Percentiles rank a stretch among this genome's conserved stretches.
Conservation (phyloP, 2,797 vertebrate genomes). For the Aplochiton taeniatus region DNA sequence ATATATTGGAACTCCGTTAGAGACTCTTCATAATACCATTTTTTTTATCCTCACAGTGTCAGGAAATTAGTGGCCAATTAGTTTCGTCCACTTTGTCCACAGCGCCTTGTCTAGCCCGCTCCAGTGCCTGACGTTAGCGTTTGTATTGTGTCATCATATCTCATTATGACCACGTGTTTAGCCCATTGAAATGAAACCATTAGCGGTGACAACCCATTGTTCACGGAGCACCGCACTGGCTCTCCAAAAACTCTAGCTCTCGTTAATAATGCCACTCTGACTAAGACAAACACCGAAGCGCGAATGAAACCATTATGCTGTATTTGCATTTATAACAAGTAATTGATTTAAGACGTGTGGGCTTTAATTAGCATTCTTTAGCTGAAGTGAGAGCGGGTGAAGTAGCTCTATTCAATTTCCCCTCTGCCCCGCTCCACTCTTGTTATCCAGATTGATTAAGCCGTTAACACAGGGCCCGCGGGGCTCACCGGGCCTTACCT, state of each 20-base stretch:
- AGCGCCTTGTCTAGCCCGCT: constrained; percentile 13
- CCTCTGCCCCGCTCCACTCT: constrained; percentile 49
- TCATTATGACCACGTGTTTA: constrained; percentile 42
- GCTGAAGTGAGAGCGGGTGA: constrained; percentile 43
- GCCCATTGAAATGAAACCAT: constrained; percentile 45
- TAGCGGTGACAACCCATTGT: constrained; percentile 45
- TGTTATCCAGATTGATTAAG: constrained; percentile 71
- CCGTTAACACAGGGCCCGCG: constrained; percentile 57
- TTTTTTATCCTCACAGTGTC: background rate
- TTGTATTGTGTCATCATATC: constrained; percentile 35
- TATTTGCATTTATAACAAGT: constrained; percentile 72
- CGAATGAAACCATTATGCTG: constrained; percentile 48
- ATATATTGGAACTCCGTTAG: constrained; percentile 25
- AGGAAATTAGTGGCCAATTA: constrained; percentile 16
- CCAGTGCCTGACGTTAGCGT: constrained; percentile 20
- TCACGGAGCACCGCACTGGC: constrained; percentile 28
- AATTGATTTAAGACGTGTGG: constrained; percentile 65
- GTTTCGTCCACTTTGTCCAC: constrained; percentile 18
- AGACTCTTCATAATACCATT: constrained; percentile 9
- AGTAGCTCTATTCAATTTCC: constrained; percentile 54
- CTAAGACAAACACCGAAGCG: constrained; percentile 52
- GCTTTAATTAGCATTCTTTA: constrained; percentile 69
- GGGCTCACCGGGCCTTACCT: constrained; percentile 42
- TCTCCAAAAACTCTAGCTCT: constrained; percentile 31
- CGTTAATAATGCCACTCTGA: constrained; percentile 56